Evolutionary conservation across 2,113 vertebrate species (phyloP), one percentile per base, ranked within the genome.

Genomic region (Sander vitreus): DNA sequence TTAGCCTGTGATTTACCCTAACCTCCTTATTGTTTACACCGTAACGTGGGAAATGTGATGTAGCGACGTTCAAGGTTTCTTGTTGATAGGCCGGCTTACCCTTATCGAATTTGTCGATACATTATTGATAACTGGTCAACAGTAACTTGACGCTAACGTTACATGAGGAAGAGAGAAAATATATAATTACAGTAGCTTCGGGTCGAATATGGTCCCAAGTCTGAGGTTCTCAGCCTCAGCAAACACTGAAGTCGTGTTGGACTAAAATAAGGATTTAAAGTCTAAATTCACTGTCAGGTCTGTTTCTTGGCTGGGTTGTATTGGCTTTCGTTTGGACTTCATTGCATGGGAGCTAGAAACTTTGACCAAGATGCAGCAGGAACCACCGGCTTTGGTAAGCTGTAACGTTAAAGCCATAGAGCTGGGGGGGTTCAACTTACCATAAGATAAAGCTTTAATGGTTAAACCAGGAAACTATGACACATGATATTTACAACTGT

Each of bases 191-290:
- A 33, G 54, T 27, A 25, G 25, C 19, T 5, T 30, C 58, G 19
- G 21, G 4, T 11, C 30, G 6, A 65, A 8, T 21, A 12, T 21
- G 7, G 15, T 69, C 30, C 30, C 27, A 21, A 30, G 58, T 33
- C 36, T 50, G 12, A 18, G 30, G 48, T 16, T n/a, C 45, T 80
- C 62, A 50, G 54, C 68, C 25, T 73, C 84, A 5, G 78, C 55
- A 76, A 76, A 81, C 68, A 76, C 2, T 15, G 39, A 4, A 15
- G 36, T 10, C 11, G 1, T 18, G 48, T 3, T 19, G 39, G 77
- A 27, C 6, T 3, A 48, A 48, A 9, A 51, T 1, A 51, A 15
- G 1, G 0, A 12, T 47, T 7, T 47, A 4, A 45, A 12, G 27
- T 16, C 2, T 36, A 2, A 2, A 6, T 39, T 36, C 15, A 9